Evolutionary conservation across 2,797 vertebrate genomes (phyloP).

Genomic region (Capromys pilorides): DNA sequence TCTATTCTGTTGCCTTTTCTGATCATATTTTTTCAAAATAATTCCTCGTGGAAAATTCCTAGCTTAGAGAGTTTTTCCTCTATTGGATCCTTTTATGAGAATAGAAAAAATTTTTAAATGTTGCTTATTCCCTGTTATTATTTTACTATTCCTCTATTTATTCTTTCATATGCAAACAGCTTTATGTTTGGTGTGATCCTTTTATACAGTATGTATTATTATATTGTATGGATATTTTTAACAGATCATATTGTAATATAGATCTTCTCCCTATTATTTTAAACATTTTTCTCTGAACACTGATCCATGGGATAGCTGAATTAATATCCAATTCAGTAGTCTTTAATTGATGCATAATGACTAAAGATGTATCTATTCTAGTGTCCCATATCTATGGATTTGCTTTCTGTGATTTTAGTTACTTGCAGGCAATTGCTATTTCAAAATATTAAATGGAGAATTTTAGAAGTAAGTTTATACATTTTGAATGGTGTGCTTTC

Average conservation of each 20-base stretch:
- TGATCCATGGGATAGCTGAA: not conserved
- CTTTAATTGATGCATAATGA: not conserved
- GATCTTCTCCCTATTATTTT: not conserved
- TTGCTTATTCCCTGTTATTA: not conserved
- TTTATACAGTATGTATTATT: conserved; percentile 23
- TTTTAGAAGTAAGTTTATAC: not conserved
- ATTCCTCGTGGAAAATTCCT: not conserved
- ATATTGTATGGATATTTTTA: not conserved
- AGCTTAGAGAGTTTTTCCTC: not conserved
- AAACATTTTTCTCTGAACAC: not conserved
- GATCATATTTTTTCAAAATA: not conserved
- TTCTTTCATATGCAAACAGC: not conserved
- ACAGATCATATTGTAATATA: not conserved
- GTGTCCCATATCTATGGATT: not conserved
- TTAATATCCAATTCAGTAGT: not conserved
- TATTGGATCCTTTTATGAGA: not conserved
- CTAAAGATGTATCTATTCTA: not conserved
- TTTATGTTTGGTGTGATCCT: not conserved
- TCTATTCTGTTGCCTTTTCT: conserved; percentile 1
- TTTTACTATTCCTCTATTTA: not conserved
- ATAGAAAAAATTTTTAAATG: not conserved
- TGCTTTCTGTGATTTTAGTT: not conserved
- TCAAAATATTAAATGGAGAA: not conserved
- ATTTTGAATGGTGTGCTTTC: not conserved
- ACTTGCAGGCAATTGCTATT: not conserved